Percentiles rank a stretch among this genome's conserved stretches.
Conservation (phyloP, 1,140 invertebrate species). For the Phymorhynchus buccinoides region DNA sequence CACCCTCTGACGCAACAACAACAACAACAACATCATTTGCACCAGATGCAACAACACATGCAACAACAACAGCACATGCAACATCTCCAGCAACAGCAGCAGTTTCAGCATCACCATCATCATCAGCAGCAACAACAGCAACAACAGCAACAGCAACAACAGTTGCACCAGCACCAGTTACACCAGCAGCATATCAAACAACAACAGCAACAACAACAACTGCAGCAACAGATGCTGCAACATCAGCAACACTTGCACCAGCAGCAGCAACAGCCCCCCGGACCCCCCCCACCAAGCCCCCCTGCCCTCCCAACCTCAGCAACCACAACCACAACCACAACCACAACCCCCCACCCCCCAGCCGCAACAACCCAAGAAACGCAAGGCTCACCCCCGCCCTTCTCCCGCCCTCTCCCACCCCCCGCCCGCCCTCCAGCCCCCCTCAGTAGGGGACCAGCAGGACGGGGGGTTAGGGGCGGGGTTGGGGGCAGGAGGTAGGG, state of each 20-base stretch:
- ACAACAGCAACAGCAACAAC: background rate
- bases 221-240: conserved; percentile 27
- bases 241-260: conserved; percentile 24
- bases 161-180: conserved; percentile 10
- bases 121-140: conserved; percentile 11
- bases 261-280: background rate
- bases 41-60: conserved; percentile 28
- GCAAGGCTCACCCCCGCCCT: conserved; percentile 18
- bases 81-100: conserved; percentile 1
- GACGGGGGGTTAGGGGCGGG: conserved; percentile 7
- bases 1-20: conserved; percentile 25
- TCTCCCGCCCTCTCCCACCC: conserved; percentile 18
- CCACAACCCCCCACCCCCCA: background rate
- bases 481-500: too few relatives aligned
- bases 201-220: conserved; percentile 17
- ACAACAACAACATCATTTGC: conserved; percentile 17
- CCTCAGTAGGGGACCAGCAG: conserved; percentile 7
- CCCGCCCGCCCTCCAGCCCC: conserved; percentile 30
- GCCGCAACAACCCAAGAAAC: conserved; percentile 30
- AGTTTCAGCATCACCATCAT: background rate
- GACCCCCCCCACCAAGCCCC: conserved; percentile 13
- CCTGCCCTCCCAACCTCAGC: conserved; percentile 26
- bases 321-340: too few relatives aligned
- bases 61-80: conserved; percentile 31
- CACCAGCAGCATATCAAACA: conserved; percentile 25